phyloP scores from a whole-genome alignment of 2,113 vertebrate species.

The Acrocephalus kingi region DNA sequence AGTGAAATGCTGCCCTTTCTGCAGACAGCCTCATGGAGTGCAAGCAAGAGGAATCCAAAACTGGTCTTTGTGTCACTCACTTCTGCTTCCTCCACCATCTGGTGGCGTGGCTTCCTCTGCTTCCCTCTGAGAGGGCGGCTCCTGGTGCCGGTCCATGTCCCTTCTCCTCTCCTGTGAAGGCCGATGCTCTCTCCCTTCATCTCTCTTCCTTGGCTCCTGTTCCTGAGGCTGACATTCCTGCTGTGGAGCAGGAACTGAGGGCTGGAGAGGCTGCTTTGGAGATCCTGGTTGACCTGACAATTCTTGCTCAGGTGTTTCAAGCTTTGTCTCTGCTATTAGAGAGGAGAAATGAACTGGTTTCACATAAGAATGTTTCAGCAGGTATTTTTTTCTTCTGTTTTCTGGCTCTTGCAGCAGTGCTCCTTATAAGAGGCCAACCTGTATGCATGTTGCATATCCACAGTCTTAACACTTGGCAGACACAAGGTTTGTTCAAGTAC shows the following conservation, averaged over 20 bases:
- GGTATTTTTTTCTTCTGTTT: neutral
- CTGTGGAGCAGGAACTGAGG: constrained; percentile 54
- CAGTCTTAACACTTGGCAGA: neutral
- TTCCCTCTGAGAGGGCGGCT: constrained; percentile 68
- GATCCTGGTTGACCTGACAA: constrained; percentile 67
- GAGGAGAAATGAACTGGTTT: constrained; percentile 11
- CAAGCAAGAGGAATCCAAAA: neutral
- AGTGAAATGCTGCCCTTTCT: neutral
- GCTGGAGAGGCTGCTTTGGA: constrained; percentile 61
- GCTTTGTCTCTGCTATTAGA: constrained; percentile 66
- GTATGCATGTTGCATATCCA: neutral
- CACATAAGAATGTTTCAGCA: neutral
- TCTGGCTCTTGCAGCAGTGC: neutral
- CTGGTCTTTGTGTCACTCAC: constrained; percentile 54
- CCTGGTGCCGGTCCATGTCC: constrained; percentile 68
- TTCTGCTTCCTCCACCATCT: constrained; percentile 78
- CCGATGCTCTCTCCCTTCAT: constrained; percentile 71
- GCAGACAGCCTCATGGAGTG: neutral
- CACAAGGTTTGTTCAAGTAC: neutral
- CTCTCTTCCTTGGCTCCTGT: constrained; percentile 74
- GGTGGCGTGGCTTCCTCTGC: constrained; percentile 60
- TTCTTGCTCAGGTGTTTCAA: constrained; percentile 67
- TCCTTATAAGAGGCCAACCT: neutral
- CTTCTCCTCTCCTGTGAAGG: constrained; percentile 71
- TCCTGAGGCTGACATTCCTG: constrained; percentile 73